Conservation (phyloP, 2,888 invertebrate genomes). For the Sycophila texana region DNA sequence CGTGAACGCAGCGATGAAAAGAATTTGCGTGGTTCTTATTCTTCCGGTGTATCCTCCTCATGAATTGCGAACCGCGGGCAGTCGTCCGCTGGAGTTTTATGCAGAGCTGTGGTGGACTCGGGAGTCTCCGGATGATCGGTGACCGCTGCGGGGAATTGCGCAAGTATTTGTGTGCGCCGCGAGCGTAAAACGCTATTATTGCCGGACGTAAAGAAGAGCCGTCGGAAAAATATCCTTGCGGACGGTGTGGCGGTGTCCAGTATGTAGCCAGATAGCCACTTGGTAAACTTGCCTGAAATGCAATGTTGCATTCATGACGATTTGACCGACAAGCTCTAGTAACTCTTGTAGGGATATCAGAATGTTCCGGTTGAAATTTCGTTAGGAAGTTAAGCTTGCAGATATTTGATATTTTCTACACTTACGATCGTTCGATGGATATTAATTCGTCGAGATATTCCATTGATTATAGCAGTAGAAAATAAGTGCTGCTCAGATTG, state of each 20-base stretch:
- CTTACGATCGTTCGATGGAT: not conserved
- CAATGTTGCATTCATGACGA: no score
- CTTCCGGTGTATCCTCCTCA: not conserved
- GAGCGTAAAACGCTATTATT: slow-evolving; percentile 47
- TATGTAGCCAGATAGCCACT: not conserved
- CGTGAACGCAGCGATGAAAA: no score
- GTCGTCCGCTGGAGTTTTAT: slow-evolving; percentile 5
- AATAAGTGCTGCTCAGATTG: no score
- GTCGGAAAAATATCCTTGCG: slow-evolving; percentile 15
- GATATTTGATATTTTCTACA: not conserved
- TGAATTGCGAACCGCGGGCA: not conserved
- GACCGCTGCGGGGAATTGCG: not conserved
- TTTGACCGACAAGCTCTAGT: no score
- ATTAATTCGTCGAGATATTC: no score
- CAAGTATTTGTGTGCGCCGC: slow-evolving; percentile 17
- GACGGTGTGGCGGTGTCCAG: not conserved
- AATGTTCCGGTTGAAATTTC: not conserved
- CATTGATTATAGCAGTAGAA: no score
- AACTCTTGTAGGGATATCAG: no score
- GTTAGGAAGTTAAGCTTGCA: not conserved
- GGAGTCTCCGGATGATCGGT: not conserved
- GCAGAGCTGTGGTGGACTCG: slow-evolving; percentile 1
- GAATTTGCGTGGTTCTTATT: not conserved
- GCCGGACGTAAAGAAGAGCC: slow-evolving; percentile 42
- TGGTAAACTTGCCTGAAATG: not conserved